Conservation (phyloP, 2,113 vertebrate species). For the Atractosteus spatula region DNA sequence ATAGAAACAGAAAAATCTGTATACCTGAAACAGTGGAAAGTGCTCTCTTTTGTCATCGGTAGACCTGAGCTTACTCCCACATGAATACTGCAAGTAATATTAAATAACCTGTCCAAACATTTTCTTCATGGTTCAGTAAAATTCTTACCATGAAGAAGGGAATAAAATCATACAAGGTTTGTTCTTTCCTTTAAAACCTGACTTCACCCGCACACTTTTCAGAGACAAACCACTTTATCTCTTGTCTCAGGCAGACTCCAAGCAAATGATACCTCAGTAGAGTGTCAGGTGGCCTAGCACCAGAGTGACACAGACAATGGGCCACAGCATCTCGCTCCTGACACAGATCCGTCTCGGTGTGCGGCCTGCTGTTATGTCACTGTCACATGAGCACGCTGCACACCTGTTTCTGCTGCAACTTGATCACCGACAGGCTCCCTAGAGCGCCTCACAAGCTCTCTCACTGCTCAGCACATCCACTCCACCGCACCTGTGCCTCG, state of each 20-base stretch:
- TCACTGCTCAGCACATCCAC: background rate
- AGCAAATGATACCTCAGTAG: too few relatives aligned
- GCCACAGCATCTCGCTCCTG: background rate
- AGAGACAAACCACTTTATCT: too few relatives aligned
- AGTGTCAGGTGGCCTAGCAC: background rate
- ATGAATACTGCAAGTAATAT: background rate
- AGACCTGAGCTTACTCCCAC: background rate
- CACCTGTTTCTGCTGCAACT: slow-evolving; percentile 3
- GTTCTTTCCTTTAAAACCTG: too few relatives aligned
- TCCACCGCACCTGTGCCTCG: too few relatives aligned
- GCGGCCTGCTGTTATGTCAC: background rate
- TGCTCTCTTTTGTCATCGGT: background rate
- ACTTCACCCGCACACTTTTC: too few relatives aligned
- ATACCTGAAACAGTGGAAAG: background rate
- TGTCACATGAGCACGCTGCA: background rate
- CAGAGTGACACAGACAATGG: background rate
- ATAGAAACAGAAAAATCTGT: background rate
- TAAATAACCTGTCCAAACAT: background rate
- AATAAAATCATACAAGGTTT: too few relatives aligned
- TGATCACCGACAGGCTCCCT: background rate
- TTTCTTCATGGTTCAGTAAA: background rate
- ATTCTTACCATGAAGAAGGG: background rate
- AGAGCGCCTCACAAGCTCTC: background rate
- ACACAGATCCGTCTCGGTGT: background rate
- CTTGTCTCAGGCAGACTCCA: too few relatives aligned